phyloP scores from a whole-genome alignment of 1,140 invertebrate genomes.

The Chironomus striatipennis region DNA sequence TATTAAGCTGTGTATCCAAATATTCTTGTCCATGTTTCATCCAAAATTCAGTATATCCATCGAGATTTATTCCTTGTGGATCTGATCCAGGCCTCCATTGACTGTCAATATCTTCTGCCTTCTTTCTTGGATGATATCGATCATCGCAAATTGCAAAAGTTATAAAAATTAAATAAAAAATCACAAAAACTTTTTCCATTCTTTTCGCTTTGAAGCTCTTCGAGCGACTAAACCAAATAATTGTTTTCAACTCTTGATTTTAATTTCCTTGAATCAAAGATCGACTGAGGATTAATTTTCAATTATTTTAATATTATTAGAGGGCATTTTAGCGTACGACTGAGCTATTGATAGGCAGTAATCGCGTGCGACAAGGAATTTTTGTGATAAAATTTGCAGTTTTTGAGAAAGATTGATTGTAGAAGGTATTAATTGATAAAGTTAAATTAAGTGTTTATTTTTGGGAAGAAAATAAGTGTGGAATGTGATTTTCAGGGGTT shows the following conservation, averaged over 20 bases:
- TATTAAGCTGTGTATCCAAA: slow-evolving; percentile 31
- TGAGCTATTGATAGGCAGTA: background rate
- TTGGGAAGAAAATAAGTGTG: no score
- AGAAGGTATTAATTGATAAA: no score
- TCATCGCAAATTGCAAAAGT: background rate
- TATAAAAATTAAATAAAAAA: background rate
- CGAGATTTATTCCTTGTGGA: slow-evolving; percentile 26
- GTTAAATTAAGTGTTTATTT: no score
- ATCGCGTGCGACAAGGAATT: background rate
- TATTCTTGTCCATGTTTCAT: slow-evolving; percentile 32
- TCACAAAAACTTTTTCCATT: background rate
- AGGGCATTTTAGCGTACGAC: background rate
- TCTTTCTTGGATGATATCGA: background rate
- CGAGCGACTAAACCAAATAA: background rate
- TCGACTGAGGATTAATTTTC: background rate
- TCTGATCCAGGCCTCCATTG: background rate
- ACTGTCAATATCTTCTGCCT: background rate
- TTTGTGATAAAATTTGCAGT: background rate
- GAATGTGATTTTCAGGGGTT: no score
- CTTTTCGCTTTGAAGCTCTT: background rate
- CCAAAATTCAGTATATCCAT: slow-evolving; percentile 37
- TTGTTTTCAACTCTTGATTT: background rate
- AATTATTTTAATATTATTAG: background rate
- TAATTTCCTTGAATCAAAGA: background rate
- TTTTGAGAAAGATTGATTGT: background rate